Base-by-base conservation (phyloP, 2,888 invertebrate genomes). In the Eudasyphora cyanicolor region DNA sequence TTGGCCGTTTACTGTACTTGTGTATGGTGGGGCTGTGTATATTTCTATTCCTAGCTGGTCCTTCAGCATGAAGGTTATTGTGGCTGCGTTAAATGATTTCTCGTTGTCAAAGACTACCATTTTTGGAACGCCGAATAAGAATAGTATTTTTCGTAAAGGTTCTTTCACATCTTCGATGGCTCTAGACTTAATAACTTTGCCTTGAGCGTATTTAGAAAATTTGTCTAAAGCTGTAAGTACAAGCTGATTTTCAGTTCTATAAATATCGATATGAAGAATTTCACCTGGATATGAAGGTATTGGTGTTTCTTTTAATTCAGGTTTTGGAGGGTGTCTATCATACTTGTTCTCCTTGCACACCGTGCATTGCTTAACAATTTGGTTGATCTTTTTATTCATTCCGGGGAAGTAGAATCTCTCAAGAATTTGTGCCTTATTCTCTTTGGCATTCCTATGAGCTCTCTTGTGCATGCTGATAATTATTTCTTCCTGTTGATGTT, bases 71-170 rank as follows among this genome's bases (percentile, higher is more conserved):
- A 82, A 84, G 19, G 60, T 79, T 1, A 84, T 86, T 8, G 84
- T 45, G 0, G 70, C 74, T 0, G 84, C 79, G 24, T 85, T 85
- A 3, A 86, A 27, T 0, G 85, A 79, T 51, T 77, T 84, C 71
- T 87, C 86, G 8, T 84, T 86, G 45, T 87, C 86, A 24, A 84
- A 79, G 4, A 86, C 78, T 3, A 86, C 27, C 35, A 49, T 8
- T 42, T 84, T 64, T 4, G 86, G 86, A 24, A 80, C 71, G 10
- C 83, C 76, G 32, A 82, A 85, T 24, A 60, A 54, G 10, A 84
- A 80, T 6, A 84, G 21, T 0, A 86, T 17, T 42, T 86, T 70
- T 3, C 77, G 24, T 1, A 83, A 29, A 0, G 85, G 84, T 12
- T 29, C 14, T 71, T 51, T 86, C 2, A 87, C 19, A 29, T 87